Evolutionary conservation across 2,113 vertebrate species (phyloP).

Genomic region (Lonchura striata): DNA sequence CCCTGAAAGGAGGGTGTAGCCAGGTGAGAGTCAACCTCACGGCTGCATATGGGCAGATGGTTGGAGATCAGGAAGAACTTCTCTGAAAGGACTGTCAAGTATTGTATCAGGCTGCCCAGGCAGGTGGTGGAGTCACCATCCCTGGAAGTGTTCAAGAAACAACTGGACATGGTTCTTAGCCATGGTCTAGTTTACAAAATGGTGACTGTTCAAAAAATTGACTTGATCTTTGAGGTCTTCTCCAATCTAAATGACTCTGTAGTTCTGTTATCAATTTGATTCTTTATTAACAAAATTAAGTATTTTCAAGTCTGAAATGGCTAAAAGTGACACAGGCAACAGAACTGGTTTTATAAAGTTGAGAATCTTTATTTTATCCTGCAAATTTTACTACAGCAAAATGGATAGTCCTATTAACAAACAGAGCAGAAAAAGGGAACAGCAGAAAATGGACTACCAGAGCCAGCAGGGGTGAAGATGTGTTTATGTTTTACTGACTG

Average conservation of each 20-base stretch:
- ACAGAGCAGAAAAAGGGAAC: neutral
- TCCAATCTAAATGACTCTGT: neutral
- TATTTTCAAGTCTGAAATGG: neutral
- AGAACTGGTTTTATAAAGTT: neutral
- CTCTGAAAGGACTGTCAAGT: neutral
- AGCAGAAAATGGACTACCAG: neutral
- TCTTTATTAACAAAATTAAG: neutral
- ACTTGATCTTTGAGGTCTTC: neutral
- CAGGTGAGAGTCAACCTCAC: fast-evolving
- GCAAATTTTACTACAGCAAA: neutral
- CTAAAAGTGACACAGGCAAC: neutral
- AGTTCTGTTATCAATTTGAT: neutral
- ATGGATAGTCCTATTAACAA: neutral
- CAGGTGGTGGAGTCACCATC: neutral
- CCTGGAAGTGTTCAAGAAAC: neutral
- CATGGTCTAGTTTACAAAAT: neutral
- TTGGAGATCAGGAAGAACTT: neutral
- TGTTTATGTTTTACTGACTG: neutral
- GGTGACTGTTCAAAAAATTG: neutral
- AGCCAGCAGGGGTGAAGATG: neutral
- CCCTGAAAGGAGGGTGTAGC: neutral
- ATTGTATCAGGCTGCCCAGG: neutral
- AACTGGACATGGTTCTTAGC: neutral
- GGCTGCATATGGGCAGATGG: neutral
- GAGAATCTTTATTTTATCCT: neutral